These are phyloP conservation scores for Marmota monax DNA, from an alignment of 2,113 vertebrate species.

Conservation along the genomic window DNA sequence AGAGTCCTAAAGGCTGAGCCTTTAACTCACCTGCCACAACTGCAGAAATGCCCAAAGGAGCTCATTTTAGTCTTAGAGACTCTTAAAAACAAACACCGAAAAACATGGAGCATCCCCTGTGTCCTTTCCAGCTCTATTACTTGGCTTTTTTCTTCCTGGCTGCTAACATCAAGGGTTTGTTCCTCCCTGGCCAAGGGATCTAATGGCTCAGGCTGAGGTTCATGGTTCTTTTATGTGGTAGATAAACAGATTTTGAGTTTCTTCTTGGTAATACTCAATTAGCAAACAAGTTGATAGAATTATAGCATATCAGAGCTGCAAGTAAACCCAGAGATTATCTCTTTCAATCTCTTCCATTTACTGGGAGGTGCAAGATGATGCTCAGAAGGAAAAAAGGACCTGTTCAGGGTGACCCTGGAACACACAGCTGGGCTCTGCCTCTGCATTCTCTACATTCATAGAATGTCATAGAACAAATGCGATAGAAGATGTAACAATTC, in stretches of 20 bases:
- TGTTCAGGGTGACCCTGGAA: not conserved
- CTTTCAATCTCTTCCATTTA: not conserved
- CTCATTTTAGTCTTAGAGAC: not conserved
- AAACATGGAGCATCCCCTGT: not conserved
- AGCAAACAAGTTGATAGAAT: slow-evolving; percentile 53
- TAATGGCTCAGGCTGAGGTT: not conserved
- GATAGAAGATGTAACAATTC: not conserved
- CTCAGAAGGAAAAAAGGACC: not conserved
- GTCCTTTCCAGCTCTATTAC: not conserved
- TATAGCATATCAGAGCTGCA: slow-evolving; percentile 42
- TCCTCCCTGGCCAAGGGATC: not conserved
- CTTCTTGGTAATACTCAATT: slow-evolving; percentile 59
- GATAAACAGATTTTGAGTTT: slow-evolving; percentile 63
- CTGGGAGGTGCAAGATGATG: not conserved
- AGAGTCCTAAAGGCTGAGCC: not conserved
- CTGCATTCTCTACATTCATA: not conserved
- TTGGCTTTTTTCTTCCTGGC: not conserved
- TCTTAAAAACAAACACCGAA: not conserved
- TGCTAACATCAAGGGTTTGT: not conserved
- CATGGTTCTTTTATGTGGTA: not conserved
- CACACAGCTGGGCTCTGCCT: not conserved
- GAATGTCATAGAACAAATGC: not conserved
- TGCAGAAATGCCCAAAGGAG: not conserved
- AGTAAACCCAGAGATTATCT: not conserved
- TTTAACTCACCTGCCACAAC: not conserved